phyloP scores from a whole-genome alignment of 1,140 invertebrate genomes.

The Drosophila persimilis region DNA sequence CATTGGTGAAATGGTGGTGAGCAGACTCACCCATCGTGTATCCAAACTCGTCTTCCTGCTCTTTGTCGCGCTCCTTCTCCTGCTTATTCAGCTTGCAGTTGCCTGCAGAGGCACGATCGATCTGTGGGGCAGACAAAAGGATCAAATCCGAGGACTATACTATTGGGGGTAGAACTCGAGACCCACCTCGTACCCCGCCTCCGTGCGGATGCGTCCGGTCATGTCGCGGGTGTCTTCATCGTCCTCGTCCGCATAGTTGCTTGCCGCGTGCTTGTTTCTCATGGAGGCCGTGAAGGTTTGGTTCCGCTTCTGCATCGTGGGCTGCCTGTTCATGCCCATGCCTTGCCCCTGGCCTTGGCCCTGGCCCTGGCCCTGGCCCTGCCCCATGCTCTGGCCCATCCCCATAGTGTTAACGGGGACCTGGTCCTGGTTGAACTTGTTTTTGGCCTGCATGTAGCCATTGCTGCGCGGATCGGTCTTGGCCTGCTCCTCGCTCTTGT shows the following conservation, averaged over 20 bases:
- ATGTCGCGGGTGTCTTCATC: conserved; percentile 89
- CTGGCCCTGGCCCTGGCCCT: conserved; percentile 16
- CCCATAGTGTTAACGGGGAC: conserved; percentile 36
- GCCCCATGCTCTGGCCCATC: conserved; percentile 10
- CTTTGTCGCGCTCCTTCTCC: conserved; percentile 90
- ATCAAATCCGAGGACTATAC: conserved; percentile 18
- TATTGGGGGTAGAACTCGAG: background rate
- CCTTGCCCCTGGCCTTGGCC: conserved; percentile 8
- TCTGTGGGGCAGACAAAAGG: conserved; percentile 84
- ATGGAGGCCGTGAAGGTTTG: conserved; percentile 71
- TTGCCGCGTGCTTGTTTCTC: conserved; percentile 66
- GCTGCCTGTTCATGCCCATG: conserved; percentile 47
- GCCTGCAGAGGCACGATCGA: conserved; percentile 94
- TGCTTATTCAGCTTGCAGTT: conserved; percentile 90
- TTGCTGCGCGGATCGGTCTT: conserved; percentile 65
- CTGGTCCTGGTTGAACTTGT: conserved; percentile 74
- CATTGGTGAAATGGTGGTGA: background rate
- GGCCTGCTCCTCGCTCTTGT: conserved; percentile 58
- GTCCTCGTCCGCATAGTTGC: conserved; percentile 84
- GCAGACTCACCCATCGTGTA: conserved; percentile 93
- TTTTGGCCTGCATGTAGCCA: conserved; percentile 74
- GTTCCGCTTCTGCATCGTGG: conserved; percentile 55
- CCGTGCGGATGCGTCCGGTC: conserved; percentile 90
- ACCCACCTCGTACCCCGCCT: conserved; percentile 89
- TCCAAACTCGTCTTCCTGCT: conserved; percentile 94